Conservation (phyloP, 2,113 vertebrate genomes). For the Lichenostomus cassidix region DNA sequence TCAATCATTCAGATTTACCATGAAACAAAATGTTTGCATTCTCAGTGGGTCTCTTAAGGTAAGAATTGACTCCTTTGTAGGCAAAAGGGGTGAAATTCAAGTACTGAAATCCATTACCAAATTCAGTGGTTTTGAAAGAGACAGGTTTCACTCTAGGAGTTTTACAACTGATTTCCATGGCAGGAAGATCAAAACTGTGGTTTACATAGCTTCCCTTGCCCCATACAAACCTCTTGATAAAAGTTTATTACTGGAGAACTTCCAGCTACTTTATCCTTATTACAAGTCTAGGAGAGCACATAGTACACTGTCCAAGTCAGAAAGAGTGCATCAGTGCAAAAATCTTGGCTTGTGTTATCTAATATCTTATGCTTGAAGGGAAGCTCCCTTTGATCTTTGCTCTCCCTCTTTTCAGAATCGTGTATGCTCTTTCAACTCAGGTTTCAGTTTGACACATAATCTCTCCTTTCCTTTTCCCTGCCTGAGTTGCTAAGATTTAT, state of each 20-base stretch:
- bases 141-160: neutral
- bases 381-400: neutral
- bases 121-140: neutral
- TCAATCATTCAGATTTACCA: neutral
- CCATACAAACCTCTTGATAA: neutral
- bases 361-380: neutral
- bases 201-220: neutral
- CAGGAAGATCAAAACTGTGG: neutral
- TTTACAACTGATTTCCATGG: neutral
- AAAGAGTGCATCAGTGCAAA: neutral
- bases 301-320: neutral
- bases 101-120: conserved; percentile 1
- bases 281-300: neutral
- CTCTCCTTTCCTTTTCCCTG: neutral
- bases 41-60: neutral
- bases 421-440: neutral
- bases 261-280: neutral
- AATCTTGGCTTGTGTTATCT: neutral
- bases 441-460: neutral
- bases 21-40: neutral
- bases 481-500: neutral
- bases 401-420: neutral
- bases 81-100: neutral
- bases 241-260: neutral
- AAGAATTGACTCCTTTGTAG: neutral